Conservation (phyloP, 1,140 invertebrate genomes). For the Brachionus koreanus region DNA sequence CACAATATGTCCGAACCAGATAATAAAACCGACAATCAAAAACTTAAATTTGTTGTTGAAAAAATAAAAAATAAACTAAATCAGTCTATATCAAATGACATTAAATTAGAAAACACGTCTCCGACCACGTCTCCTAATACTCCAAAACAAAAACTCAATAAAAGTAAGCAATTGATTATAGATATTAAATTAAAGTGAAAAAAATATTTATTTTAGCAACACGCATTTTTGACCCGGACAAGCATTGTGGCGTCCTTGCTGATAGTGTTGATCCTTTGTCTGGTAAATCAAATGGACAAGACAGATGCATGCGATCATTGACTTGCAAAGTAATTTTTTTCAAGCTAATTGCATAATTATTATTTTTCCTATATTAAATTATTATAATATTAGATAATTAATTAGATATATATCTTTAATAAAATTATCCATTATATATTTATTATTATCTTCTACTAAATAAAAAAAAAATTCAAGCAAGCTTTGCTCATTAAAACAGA, state of each 20-base stretch:
- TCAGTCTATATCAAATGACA: neutral
- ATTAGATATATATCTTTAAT: too few species aligned
- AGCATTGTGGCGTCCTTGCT: constrained; percentile 73
- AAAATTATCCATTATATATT: too few species aligned
- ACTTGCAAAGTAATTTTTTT: constrained; percentile 67
- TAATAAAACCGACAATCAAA: neutral
- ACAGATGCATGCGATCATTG: constrained; percentile 73
- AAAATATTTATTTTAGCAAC: constrained; percentile 49
- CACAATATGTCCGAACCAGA: neutral
- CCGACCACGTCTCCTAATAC: neutral
- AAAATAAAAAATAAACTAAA: constrained; percentile 36
- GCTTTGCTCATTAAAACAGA: too few species aligned
- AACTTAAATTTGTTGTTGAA: constrained; percentile 18
- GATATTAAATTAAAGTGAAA: neutral
- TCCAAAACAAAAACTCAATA: neutral
- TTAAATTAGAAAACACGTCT: neutral
- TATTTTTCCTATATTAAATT: neutral
- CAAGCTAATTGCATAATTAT: neutral
- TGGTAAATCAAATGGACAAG: constrained; percentile 50
- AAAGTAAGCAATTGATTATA: neutral
- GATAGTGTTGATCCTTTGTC: constrained; percentile 60
- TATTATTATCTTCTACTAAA: too few species aligned
- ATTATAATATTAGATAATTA: neutral
- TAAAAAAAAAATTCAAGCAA: too few species aligned
- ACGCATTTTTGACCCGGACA: constrained; percentile 73